Evolutionary conservation across 2,797 vertebrate genomes (phyloP), one percentile per base, ranked within the genome.

Genomic region (Thaleichthys pacificus): DNA sequence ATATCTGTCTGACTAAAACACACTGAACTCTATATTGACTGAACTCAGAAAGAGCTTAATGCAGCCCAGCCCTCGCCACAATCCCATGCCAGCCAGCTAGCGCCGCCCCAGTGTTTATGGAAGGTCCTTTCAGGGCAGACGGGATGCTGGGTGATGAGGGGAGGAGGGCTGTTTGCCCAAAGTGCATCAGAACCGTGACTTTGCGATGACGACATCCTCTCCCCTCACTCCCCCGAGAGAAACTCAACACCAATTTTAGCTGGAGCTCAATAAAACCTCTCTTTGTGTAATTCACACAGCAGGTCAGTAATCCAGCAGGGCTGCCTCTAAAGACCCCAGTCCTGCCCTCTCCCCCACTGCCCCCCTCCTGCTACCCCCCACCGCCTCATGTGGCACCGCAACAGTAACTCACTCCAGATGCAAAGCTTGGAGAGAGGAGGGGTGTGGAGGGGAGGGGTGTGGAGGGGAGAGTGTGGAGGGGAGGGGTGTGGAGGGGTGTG

Each of bases 371-470:
- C 49, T 74, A 66, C 71, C 77, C 61, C 76, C 84, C 81, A 80
- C 77, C 65, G 78, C 75, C 86, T 89, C 87, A 86, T 89, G 89
- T 89, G 84, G 77, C 80, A 85, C 79, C 70, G 75, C 73, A 86
- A 80, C 68, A 81, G 79, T 89, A 91, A 92, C 82, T 74, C 69
- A 72, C 61, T 88, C 91, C 91, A 91, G 89, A 92, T 91, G 90
- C 81, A 62, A 72, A 75, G 76, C 66, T 38, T 49, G n/a, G n/a
- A 19, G 12, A 26, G 54, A 66, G 60, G 21, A n/a, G 42, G 32
- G 47, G 47, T 28, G 9, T 7, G 47, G 38, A 9, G 24, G 12
- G 12, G 60, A 47, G 5, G 21, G 28, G 22, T 9, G 17, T 12
- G 49, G 49, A 51, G 49, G 17, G 49, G 32, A 80, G 68, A 5